A percentile compares a stretch with the other conserved stretches of the same genome.
These are phyloP conservation scores for Rhinolophus sinicus DNA, from an alignment of 2,113 vertebrate species.

Conservation along the genomic window DNA sequence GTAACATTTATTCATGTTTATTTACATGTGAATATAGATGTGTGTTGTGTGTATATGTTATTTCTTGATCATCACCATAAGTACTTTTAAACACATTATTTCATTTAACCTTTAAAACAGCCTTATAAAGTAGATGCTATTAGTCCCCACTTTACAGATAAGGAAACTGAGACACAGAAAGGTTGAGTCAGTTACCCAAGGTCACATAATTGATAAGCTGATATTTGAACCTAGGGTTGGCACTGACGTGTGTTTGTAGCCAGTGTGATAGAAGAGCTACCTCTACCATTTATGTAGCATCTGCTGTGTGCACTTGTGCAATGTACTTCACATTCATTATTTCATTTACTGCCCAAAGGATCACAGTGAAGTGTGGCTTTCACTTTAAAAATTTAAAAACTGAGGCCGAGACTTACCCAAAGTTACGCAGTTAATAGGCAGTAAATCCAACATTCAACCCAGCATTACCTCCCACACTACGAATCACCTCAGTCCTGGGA, in stretches of 20 bases:
- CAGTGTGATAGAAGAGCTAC: not conserved
- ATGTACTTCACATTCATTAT: not conserved
- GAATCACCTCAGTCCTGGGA: not conserved
- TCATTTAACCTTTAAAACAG: not conserved
- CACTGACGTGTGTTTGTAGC: not conserved
- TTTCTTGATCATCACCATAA: not conserved
- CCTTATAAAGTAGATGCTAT: not conserved
- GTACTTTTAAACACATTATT: constrained; percentile 2
- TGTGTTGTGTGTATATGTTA: not conserved
- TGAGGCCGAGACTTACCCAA: not conserved
- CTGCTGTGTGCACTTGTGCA: not conserved
- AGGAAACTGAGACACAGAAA: not conserved
- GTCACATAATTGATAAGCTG: not conserved
- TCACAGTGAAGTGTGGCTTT: not conserved
- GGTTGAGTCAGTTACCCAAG: not conserved
- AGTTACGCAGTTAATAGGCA: not conserved
- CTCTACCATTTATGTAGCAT: not conserved
- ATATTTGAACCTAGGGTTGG: not conserved
- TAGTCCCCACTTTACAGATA: not conserved
- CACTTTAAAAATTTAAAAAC: not conserved
- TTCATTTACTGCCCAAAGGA: not conserved
- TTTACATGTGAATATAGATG: not conserved
- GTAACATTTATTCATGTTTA: not conserved
- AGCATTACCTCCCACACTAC: rapidly evolving
- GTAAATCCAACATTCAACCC: not conserved